phyloP scores from a whole-genome alignment of 1,140 invertebrate species.

The Nymphalis io region DNA sequence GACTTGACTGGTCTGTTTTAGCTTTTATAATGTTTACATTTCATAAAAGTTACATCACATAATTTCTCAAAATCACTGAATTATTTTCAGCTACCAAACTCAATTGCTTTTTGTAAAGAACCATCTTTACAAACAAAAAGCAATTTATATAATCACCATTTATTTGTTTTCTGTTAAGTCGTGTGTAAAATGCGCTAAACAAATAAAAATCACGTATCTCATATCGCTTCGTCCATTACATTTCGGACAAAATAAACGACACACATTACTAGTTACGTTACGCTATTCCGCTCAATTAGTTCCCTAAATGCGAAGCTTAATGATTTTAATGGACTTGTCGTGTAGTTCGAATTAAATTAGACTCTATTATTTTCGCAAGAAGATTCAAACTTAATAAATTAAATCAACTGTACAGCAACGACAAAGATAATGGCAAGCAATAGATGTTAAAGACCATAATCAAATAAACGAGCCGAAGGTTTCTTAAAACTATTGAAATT shows the following conservation, averaged over 20 bases:
- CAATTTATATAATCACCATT: no score
- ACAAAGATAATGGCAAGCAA: slow-evolving; percentile 14
- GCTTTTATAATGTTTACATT: no score
- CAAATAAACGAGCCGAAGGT: slow-evolving; percentile 10
- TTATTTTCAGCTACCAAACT: no score
- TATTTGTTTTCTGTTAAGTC: no score
- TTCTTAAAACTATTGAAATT: slow-evolving; percentile 10
- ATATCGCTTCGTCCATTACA: slow-evolving; percentile 4
- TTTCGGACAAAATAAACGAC: slow-evolving; percentile 13
- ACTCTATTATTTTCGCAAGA: not conserved
- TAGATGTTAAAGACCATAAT: slow-evolving; percentile 23
- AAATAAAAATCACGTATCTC: slow-evolving; percentile 7
- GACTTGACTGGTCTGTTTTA: no score
- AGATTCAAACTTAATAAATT: not conserved
- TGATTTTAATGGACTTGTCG: slow-evolving; percentile 23
- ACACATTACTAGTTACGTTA: slow-evolving; percentile 28
- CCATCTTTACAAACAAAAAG: no score
- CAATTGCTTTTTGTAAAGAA: no score
- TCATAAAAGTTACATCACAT: no score
- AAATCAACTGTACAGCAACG: not conserved
- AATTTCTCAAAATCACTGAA: no score
- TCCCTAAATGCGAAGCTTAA: slow-evolving; percentile 28
- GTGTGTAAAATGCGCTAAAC: not conserved
- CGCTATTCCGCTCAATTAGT: slow-evolving; percentile 25
- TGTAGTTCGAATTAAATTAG: not conserved